Base-by-base conservation (phyloP, 2,113 vertebrate species). In the Prionailurus viverrinus region DNA sequence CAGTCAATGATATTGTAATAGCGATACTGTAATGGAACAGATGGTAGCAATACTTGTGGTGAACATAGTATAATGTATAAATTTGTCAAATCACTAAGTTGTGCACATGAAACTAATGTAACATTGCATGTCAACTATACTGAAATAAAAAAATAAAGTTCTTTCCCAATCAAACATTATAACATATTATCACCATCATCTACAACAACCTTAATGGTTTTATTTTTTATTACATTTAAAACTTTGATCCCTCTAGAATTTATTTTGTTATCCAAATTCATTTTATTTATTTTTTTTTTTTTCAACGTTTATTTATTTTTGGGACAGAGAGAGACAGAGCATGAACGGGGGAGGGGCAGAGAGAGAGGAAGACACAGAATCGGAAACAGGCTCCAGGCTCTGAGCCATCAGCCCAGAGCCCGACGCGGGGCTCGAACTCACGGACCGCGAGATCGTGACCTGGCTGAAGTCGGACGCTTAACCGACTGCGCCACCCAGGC, bases 221-320 rank as follows among this genome's bases (percentile, higher is more conserved):
- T 69, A 81, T 78, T 93, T 85, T 94, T 88, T 65, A 80, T 78
- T 45, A 27, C 19, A 84, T 90, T 94, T 85, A 89, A 95, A 81
- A 48, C 48, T 86, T 58, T 89, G n/a, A 81, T 69, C 48, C 29
- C 55, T 39, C 21, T 39, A 89, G 33, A 84, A 81, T 89, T 97
- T 78, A 76, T 74, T 89, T 94, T 65, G 15, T 19, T 69, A 25
- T 31, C 15, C 3, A 55, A 53, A 15, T 89, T 63, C 89, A 45
- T 65, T 92, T 25, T 89, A 89, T n/a, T n/a, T n/a, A n/a, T n/a
- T n/a, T n/a, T n/a, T n/a, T n/a, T n/a, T n/a, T n/a, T n/a, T n/a
- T n/a, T n/a, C n/a, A n/a, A n/a, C n/a, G n/a, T n/a, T n/a, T n/a
- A n/a, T n/a, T n/a, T n/a, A n/a, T n/a, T n/a, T n/a, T n/a, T n/a